phyloP scores from a whole-genome alignment of 1,140 invertebrate species.

The Pogonus chalceus region DNA sequence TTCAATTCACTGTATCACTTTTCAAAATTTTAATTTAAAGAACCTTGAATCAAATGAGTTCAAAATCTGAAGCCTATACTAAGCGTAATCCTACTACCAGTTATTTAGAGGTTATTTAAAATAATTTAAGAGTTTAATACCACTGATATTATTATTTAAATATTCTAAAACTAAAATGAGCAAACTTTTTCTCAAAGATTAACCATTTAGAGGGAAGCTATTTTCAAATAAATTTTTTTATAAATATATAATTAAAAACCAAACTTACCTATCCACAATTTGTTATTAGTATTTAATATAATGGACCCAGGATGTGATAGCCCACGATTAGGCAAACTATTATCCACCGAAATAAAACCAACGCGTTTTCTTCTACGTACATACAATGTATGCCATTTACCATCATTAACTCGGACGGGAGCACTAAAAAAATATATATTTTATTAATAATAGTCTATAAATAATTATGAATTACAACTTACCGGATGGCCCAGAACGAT shows the following conservation, averaged over 20 bases:
- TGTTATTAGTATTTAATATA: constrained; percentile 61
- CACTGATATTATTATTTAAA: background rate
- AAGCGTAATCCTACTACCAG: no score
- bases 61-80: no score
- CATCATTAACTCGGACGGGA: constrained; percentile 51
- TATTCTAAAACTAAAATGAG: background rate
- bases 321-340: constrained; percentile 47
- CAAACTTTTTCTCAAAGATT: background rate
- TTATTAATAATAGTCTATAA: background rate
- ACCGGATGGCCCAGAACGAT: constrained; percentile 42
- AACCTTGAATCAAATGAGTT: no score
- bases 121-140: no score
- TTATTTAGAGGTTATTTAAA: no score
- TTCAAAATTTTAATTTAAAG: no score
- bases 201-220: no score
- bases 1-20: no score
- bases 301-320: constrained; percentile 52
- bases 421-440: constrained; percentile 20
- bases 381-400: constrained; percentile 59
- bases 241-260: no score
- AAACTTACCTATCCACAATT: constrained; percentile 61
- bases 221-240: constrained; percentile 3
- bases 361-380: constrained; percentile 55
- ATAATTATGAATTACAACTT: background rate
- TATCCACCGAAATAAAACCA: constrained; percentile 59